These are phyloP conservation scores for Zingel zingel DNA, from an alignment of 2,113 vertebrate species.

Conservation along the genomic window DNA sequence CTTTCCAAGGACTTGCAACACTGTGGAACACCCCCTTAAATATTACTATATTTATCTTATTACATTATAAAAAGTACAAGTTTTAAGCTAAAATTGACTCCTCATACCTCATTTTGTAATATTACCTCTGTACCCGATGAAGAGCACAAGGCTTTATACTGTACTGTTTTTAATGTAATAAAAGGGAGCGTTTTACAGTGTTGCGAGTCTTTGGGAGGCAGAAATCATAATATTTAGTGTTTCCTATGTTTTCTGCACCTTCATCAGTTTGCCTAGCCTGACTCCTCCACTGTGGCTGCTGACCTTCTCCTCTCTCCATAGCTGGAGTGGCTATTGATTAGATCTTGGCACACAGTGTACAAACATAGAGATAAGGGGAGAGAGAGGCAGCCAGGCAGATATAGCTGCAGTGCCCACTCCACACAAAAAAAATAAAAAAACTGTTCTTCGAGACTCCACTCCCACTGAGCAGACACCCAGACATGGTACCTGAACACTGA, in stretches of 20 bases:
- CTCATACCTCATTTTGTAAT: not conserved
- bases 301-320: conserved; percentile 86
- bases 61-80: not conserved
- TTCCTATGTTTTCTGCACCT: conserved; percentile 57
- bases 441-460: conserved; percentile 56
- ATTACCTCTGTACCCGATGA: not conserved
- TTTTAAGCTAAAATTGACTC: not conserved
- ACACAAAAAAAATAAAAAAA: conserved; percentile 42
- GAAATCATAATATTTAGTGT: conserved; percentile 17
- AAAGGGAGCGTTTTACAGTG: not conserved
- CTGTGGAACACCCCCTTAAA: not conserved
- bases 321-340: conserved; percentile 86
- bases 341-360: conserved; percentile 87
- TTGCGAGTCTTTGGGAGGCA: not conserved
- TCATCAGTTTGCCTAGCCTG: conserved; percentile 61
- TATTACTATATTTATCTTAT: not conserved
- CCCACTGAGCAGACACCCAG: conserved; percentile 68
- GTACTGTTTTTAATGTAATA: not conserved
- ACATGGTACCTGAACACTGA: conserved; percentile 76
- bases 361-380: conserved; percentile 85
- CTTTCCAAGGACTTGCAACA: not conserved
- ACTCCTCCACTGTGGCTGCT: conserved; percentile 70
- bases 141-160: not conserved
- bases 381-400: conserved; percentile 74
- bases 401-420: conserved; percentile 77